Percentiles rank a stretch among this genome's conserved stretches.
Conservation (phyloP, 2,888 invertebrate genomes). For the Oxyscelio sp. region DNA sequence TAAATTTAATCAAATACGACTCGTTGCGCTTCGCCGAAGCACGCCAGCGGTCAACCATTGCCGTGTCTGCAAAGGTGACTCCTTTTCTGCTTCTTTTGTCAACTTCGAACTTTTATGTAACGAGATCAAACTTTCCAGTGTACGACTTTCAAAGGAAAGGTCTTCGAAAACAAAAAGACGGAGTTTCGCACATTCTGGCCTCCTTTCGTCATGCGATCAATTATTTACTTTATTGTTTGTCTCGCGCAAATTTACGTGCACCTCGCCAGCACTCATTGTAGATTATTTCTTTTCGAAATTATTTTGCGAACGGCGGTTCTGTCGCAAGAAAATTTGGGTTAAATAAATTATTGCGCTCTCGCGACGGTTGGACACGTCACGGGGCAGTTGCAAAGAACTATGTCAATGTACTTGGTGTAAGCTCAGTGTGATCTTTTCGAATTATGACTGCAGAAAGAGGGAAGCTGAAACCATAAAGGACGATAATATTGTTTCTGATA, state of each 20-base stretch:
- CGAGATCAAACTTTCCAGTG: slow-evolving; percentile 54
- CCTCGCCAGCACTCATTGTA: not conserved
- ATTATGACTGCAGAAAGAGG: not conserved
- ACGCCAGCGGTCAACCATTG: not conserved
- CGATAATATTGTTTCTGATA: no score
- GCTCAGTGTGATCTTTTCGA: not conserved
- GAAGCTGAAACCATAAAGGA: not conserved
- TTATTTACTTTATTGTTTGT: slow-evolving; percentile 42
- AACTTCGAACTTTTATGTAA: slow-evolving; percentile 55
- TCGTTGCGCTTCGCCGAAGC: not conserved
- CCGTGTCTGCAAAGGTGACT: not conserved
- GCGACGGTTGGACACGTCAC: not conserved
- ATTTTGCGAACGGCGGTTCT: slow-evolving; percentile 1
- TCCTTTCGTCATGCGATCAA: slow-evolving; percentile 25
- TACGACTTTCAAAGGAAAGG: slow-evolving; percentile 25
- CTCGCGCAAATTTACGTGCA: slow-evolving; percentile 26
- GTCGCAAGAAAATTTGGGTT: not conserved
- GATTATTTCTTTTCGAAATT: slow-evolving; percentile 2
- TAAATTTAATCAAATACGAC: slow-evolving; percentile 50
- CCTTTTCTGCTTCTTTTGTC: slow-evolving; percentile 21
- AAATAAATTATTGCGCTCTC: slow-evolving; percentile 5
- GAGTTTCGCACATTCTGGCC: slow-evolving; percentile 20
- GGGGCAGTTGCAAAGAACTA: not conserved
- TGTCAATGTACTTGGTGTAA: slow-evolving; percentile 9
- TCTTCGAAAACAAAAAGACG: slow-evolving; percentile 36